These are phyloP conservation scores for Zaprionus davidi DNA, from an alignment of 1,140 invertebrate species.

Conservation along the genomic window DNA sequence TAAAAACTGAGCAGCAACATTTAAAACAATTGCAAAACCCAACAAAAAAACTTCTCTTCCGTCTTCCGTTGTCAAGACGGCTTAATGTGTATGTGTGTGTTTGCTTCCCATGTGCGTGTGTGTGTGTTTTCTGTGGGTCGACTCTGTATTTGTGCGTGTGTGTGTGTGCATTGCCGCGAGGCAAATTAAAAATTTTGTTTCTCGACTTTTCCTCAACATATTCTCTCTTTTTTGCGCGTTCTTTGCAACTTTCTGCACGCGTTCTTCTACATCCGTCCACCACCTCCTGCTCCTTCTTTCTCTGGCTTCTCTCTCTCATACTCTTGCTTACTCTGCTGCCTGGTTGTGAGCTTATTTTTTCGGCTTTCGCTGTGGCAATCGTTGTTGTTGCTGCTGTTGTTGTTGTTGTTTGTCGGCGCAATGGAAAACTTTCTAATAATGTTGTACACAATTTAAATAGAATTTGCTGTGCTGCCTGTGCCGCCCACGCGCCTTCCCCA, in stretches of 20 bases:
- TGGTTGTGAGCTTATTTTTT: constrained; percentile 51
- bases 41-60: not conserved
- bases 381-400: constrained; percentile 12
- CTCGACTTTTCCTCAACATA: constrained; percentile 71
- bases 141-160: not conserved
- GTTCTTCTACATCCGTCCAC: not conserved
- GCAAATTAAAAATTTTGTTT: constrained; percentile 83
- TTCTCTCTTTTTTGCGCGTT: constrained; percentile 54
- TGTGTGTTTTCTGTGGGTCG: constrained; percentile 16
- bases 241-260: constrained; percentile 66
- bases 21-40: constrained; percentile 53
- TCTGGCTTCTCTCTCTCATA: not conserved
- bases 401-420: constrained; percentile 41
- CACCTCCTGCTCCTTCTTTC: not conserved
- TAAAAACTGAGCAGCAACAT: constrained; percentile 23
- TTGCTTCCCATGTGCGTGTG: constrained; percentile 4
- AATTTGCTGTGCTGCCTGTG: constrained; percentile 66
- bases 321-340: not conserved
- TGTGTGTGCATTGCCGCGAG: constrained; percentile 64
- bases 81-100: constrained; percentile 26
- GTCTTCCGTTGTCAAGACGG: constrained; percentile 60
- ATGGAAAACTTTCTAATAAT: constrained; percentile 84
- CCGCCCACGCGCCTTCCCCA: not conserved
- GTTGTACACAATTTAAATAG: constrained; percentile 84
- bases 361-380: constrained; percentile 23